Conservation (phyloP, 2,113 vertebrate species). For the Lampris incognitus region DNA sequence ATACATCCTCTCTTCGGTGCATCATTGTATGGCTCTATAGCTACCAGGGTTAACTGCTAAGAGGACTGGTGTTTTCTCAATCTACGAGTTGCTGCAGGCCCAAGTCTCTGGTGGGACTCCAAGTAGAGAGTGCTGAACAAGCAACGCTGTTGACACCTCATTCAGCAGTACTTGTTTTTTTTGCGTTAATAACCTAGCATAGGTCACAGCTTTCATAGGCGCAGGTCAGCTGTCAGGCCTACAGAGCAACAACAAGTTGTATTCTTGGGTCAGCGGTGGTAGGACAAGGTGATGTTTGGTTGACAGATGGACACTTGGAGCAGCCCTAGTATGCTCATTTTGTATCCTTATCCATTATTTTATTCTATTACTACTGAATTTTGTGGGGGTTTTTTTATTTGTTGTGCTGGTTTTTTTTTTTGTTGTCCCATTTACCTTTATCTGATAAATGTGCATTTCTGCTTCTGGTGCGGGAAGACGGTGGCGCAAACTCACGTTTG, state of each 20-base stretch:
- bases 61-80: conserved; percentile 27
- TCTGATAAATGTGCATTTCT: no score
- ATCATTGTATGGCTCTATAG: conserved; percentile 22
- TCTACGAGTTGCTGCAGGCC: conserved; percentile 13
- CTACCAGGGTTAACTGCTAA: conserved; percentile 1
- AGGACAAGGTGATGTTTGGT: no score
- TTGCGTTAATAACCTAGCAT: not conserved
- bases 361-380: no score
- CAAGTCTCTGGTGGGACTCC: conserved; percentile 21
- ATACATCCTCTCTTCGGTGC: conserved; percentile 3
- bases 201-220: conserved; percentile 1
- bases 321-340: not conserved
- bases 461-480: no score
- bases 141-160: conserved; percentile 18
- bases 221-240: not conserved
- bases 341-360: not conserved
- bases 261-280: not conserved
- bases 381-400: no score
- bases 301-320: no score
- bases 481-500: no score
- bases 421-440: no score
- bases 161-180: not conserved
- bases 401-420: no score
- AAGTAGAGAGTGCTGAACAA: conserved; percentile 11
- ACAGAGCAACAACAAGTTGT: not conserved